Conservation (phyloP, 2,113 vertebrate genomes). For the Misgurnus mizolepis region DNA sequence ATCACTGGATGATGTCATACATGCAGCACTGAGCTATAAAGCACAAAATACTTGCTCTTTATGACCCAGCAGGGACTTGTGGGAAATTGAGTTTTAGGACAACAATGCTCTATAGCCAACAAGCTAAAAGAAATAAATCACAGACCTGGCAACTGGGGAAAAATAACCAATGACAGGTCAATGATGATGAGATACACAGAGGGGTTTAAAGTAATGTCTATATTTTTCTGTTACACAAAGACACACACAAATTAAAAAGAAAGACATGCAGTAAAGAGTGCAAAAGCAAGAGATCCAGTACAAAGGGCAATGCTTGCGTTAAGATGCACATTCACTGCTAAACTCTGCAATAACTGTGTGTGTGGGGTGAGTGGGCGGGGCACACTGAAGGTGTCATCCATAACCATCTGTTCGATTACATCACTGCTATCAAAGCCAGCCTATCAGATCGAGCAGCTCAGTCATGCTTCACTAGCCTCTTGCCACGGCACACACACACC, state of each 20-base stretch:
- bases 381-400: conserved; percentile 57
- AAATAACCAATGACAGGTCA: neutral
- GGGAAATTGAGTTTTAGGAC: conserved; percentile 12
- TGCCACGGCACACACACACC: neutral
- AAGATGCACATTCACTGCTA: neutral
- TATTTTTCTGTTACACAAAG: neutral
- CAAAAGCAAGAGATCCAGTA: neutral
- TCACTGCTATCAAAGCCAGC: conserved; percentile 60
- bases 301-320: neutral
- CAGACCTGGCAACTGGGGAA: neutral
- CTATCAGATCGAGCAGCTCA: conserved; percentile 45
- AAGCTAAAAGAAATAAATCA: neutral
- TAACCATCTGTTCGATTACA: conserved; percentile 68
- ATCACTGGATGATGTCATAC: neutral
- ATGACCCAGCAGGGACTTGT: conserved; percentile 21
- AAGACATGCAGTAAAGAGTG: neutral
- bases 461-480: conserved; percentile 32
- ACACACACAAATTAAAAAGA: neutral
- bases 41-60: neutral
- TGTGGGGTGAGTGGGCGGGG: conserved; percentile 51
- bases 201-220: neutral
- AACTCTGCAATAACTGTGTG: conserved; percentile 39
- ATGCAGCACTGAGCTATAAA: conserved; percentile 11
- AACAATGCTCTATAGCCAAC: neutral
- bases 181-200: neutral